Evolutionary conservation across 2,113 vertebrate genomes (phyloP).

Genomic region (Excalfactoria chinensis): DNA sequence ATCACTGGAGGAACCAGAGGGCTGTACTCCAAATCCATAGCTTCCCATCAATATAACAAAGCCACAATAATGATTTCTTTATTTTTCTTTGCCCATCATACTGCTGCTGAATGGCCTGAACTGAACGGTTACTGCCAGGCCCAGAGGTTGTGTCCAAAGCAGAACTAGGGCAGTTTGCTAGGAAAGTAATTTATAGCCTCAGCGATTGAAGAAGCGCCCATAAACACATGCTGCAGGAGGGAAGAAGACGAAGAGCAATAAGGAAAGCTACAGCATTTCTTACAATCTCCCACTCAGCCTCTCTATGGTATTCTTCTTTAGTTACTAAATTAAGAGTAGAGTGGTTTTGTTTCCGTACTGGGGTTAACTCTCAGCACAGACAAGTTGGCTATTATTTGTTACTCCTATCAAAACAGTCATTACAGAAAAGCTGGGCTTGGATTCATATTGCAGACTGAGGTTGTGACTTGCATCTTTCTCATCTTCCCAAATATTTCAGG

Average conservation of each 20-base stretch:
- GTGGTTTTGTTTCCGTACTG: not conserved
- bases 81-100: not conserved
- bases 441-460: not conserved
- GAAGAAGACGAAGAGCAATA: not conserved
- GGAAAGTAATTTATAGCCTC: not conserved
- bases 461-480: constrained; percentile 8
- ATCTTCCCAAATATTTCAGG: constrained; percentile 14
- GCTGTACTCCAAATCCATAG: not conserved
- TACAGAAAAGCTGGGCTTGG: not conserved
- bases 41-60: constrained; percentile 2
- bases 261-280: not conserved
- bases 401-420: not conserved
- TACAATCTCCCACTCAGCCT: not conserved
- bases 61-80: constrained; percentile 14
- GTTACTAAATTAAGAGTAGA: not conserved
- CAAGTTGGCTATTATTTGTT: not conserved
- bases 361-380: not conserved
- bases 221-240: not conserved
- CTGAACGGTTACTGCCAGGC: not conserved
- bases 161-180: not conserved
- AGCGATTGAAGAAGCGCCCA: not conserved
- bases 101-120: not conserved
- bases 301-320: not conserved
- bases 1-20: not conserved
- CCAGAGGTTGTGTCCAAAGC: not conserved